Percentiles rank a stretch among this genome's conserved stretches.
Evolutionary conservation across 2,797 vertebrate species (phyloP).

Genomic region (Cuculus canorus): DNA sequence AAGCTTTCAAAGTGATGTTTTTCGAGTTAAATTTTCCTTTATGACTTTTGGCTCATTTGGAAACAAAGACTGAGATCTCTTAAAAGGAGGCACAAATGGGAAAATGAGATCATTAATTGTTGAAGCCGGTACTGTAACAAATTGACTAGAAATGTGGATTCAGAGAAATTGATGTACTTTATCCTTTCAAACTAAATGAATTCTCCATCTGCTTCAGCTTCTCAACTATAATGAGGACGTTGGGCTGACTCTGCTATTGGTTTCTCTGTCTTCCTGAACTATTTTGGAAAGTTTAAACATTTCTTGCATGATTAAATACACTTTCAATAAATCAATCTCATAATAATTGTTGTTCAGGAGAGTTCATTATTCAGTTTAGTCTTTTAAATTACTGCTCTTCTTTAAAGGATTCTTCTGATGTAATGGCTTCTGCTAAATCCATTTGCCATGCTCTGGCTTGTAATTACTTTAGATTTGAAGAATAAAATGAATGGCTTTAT

Average conservation of each 20-base stretch:
- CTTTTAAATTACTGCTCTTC: conserved; percentile 74
- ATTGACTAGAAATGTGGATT: conserved; percentile 68
- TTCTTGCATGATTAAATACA: conserved; percentile 75
- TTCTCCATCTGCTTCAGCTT: conserved; percentile 63
- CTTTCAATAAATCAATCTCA: conserved; percentile 75
- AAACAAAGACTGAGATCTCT: conserved; percentile 51
- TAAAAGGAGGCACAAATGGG: conserved; percentile 50
- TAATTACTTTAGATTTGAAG: conserved; percentile 77
- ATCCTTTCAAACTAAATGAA: conserved; percentile 68
- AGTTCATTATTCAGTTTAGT: conserved; percentile 76
- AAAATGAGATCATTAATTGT: conserved; percentile 69
- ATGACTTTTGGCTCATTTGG: conserved; percentile 27
- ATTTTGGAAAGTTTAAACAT: conserved; percentile 73
- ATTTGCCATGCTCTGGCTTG: conserved; percentile 72
- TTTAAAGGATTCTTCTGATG: conserved; percentile 75
- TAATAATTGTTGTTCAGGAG: conserved; percentile 75
- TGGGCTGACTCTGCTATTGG: conserved; percentile 50
- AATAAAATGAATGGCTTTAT: conserved; percentile 77
- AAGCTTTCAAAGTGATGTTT: background rate
- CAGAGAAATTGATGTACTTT: conserved; percentile 64
- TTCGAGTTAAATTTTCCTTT: conserved; percentile 36
- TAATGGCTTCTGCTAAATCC: conserved; percentile 71
- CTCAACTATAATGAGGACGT: conserved; percentile 43
- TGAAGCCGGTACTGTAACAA: conserved; percentile 66
- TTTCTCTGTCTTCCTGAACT: conserved; percentile 64